These are phyloP conservation scores for Phaethornis superciliosus DNA, from an alignment of 2,113 vertebrate genomes.

Conservation along the genomic window DNA sequence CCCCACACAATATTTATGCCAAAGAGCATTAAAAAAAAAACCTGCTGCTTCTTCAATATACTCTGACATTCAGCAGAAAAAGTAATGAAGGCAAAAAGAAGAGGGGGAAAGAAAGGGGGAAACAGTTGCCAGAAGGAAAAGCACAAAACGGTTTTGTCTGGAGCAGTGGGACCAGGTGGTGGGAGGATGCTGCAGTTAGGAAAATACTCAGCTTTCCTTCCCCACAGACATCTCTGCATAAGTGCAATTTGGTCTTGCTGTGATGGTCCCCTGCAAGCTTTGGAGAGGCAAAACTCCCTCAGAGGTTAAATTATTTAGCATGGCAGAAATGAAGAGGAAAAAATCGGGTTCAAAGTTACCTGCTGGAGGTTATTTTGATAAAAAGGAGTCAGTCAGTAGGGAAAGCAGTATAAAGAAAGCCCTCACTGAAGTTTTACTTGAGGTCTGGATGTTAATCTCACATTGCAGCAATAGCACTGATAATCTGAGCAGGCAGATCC, in stretches of 20 bases:
- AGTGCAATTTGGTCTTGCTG: not conserved
- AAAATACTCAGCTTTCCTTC: not conserved
- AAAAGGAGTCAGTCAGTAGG: not conserved
- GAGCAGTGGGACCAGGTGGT: not conserved
- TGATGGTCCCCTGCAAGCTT: not conserved
- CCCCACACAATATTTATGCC: not conserved
- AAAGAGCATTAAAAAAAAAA: not conserved
- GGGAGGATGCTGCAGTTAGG: slow-evolving; percentile 6
- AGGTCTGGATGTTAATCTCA: not conserved
- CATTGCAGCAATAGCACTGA: not conserved
- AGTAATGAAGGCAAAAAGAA: not conserved
- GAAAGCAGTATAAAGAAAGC: not conserved
- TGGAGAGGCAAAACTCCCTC: not conserved
- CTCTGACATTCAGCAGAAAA: not conserved
- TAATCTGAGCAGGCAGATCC: not conserved
- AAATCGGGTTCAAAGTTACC: not conserved
- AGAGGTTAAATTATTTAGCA: not conserved
- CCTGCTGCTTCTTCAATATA: not conserved
- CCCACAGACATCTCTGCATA: slow-evolving; percentile 5
- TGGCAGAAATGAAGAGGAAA: not conserved
- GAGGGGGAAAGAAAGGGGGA: not conserved
- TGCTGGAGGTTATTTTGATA: not conserved
- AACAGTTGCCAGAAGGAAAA: not conserved
- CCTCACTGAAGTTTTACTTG: not conserved
- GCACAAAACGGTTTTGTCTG: not conserved